Evolutionary conservation across 2,113 vertebrate species (phyloP).

Genomic region (Corythornis cristatus): DNA sequence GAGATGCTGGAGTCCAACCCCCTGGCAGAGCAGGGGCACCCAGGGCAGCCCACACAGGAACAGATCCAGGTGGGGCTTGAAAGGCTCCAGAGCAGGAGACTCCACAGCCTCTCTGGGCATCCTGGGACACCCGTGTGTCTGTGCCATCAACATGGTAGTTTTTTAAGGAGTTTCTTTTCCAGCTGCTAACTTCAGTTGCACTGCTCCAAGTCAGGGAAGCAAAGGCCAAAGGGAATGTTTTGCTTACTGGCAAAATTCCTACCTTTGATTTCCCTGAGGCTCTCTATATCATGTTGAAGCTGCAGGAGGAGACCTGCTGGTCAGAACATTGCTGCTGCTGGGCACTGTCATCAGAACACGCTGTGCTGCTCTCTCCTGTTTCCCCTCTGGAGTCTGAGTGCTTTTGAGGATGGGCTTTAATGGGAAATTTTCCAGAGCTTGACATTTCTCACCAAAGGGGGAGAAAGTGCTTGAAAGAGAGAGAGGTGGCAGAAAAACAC

Average conservation of each 20-base stretch:
- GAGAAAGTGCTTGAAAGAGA: neutral
- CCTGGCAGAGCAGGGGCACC: no score
- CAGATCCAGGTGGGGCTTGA: no score
- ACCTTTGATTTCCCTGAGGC: neutral
- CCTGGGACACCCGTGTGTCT: neutral
- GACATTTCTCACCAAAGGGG: neutral
- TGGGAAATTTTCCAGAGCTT: neutral
- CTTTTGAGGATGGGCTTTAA: neutral
- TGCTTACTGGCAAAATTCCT: neutral
- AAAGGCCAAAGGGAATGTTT: neutral
- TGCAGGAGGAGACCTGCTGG: neutral
- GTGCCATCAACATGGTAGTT: neutral
- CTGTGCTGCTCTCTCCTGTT: neutral
- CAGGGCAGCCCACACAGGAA: no score
- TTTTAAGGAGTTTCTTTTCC: neutral
- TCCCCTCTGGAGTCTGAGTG: neutral
- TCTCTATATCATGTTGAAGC: neutral
- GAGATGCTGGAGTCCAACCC: no score
- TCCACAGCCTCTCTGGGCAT: neutral
- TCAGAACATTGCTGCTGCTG: neutral
- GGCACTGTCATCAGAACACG: neutral
- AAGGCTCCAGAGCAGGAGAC: no score
- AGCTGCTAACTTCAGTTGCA: neutral
- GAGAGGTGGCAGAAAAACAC: neutral
- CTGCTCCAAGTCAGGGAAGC: neutral